phyloP scores from a whole-genome alignment of 2,888 invertebrate genomes.

The Patella caerulea region DNA sequence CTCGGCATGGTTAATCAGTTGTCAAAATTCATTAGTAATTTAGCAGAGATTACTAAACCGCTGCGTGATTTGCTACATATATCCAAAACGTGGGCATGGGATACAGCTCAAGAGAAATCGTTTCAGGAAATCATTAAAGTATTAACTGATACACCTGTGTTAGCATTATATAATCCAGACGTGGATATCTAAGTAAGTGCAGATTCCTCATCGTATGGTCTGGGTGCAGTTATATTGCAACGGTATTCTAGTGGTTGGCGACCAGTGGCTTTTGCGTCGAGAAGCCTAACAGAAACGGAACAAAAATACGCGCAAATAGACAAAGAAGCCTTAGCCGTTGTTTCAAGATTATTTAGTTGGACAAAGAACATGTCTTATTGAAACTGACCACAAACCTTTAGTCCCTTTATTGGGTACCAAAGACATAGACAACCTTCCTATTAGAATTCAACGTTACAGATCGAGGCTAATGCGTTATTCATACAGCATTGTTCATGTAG shows the following conservation, averaged over 20 bases:
- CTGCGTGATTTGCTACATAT: constrained; percentile 25
- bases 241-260: background rate
- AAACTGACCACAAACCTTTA: too few relatives aligned
- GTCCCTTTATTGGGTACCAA: too few relatives aligned
- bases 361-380: too few relatives aligned
- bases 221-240: constrained; percentile 30
- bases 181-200: constrained; percentile 28
- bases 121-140: constrained; percentile 14
- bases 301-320: background rate
- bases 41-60: constrained; percentile 22
- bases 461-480: too few relatives aligned
- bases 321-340: background rate
- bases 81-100: constrained; percentile 32
- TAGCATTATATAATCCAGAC: constrained; percentile 29
- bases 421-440: too few relatives aligned
- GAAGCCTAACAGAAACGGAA: too few relatives aligned
- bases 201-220: constrained; percentile 25
- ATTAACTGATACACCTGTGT: constrained; percentile 19
- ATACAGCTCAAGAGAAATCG: background rate
- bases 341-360: too few relatives aligned
- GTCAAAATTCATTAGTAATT: constrained; percentile 10
- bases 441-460: too few relatives aligned
- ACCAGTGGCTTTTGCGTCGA: too few relatives aligned
- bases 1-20: constrained; percentile 17
- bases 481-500: background rate